Evolutionary conservation across 2,888 invertebrate species (phyloP).

Genomic region (Spodoptera littoralis): DNA sequence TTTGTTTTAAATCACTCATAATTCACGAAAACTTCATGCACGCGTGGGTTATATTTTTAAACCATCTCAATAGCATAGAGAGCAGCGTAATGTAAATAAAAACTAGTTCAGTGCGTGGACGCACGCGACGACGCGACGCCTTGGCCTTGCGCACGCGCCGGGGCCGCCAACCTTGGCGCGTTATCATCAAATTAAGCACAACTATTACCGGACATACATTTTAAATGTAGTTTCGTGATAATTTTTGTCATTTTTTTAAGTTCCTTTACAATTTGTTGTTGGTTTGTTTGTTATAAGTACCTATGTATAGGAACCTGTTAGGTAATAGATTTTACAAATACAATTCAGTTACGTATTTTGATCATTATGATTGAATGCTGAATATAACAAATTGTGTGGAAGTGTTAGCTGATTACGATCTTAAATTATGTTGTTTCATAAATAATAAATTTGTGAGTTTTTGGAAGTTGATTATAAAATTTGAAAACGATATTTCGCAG

Average conservation of each 20-base stretch:
- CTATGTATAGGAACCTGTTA: too few relatives aligned
- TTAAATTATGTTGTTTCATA: too few relatives aligned
- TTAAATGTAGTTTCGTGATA: constrained; percentile 4
- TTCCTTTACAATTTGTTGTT: too few relatives aligned
- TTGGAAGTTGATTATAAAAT: too few relatives aligned
- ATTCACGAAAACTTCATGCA: constrained; percentile 22
- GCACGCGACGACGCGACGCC: constrained; percentile 30
- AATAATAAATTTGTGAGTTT: too few relatives aligned
- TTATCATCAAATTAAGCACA: constrained; percentile 33
- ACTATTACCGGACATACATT: constrained; percentile 25
- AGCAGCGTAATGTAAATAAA: constrained; percentile 23
- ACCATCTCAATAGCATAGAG: constrained; percentile 12
- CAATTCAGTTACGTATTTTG: too few relatives aligned
- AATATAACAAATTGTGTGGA: too few relatives aligned
- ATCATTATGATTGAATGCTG: too few relatives aligned
- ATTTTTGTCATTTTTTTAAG: constrained; percentile 1
- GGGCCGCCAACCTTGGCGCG: constrained; percentile 56
- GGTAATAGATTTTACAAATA: too few relatives aligned
- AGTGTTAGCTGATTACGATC: too few relatives aligned
- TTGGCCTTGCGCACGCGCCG: constrained; percentile 55
- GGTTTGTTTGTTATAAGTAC: too few relatives aligned
- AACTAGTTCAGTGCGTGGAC: constrained; percentile 25
- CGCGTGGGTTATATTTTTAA: constrained; percentile 31
- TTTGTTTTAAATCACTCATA: constrained; percentile 14
- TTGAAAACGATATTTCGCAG: too few relatives aligned